These are phyloP conservation scores for Oreochromis aureus DNA, from an alignment of 2,113 vertebrate species.

Conservation along the genomic window DNA sequence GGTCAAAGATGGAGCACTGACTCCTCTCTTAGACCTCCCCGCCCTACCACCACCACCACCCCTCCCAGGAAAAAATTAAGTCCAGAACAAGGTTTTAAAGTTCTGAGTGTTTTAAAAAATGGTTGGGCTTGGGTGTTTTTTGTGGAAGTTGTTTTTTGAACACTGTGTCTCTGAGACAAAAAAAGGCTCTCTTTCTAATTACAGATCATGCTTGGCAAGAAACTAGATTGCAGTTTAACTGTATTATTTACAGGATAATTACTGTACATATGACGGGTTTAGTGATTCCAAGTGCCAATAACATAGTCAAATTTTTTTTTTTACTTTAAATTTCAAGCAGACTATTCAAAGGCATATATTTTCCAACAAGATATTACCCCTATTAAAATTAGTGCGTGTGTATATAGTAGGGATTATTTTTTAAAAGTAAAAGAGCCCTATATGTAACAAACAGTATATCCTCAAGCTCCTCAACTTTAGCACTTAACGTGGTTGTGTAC, in stretches of 20 bases:
- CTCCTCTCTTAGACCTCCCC: slow-evolving; percentile 1
- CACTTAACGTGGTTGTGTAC: slow-evolving; percentile 72
- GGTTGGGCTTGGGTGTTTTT: slow-evolving; percentile 32
- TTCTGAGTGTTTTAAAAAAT: slow-evolving; percentile 16
- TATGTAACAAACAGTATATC: slow-evolving; percentile 64
- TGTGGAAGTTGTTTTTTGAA: slow-evolving; percentile 41
- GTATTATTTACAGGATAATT: slow-evolving; percentile 46
- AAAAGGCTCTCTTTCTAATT: slow-evolving; percentile 42
- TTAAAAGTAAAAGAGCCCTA: slow-evolving; percentile 65
- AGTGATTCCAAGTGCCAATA: slow-evolving; percentile 72
- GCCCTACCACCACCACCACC: not conserved
- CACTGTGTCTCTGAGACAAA: slow-evolving; percentile 53
- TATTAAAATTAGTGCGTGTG: slow-evolving; percentile 39
- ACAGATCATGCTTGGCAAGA: slow-evolving; percentile 39
- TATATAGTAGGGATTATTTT: slow-evolving; percentile 72
- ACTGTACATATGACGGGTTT: slow-evolving; percentile 54
- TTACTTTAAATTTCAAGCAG: slow-evolving; percentile 23
- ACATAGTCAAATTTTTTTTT: slow-evolving; percentile 19
- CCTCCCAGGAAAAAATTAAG: not conserved
- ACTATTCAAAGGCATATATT: slow-evolving; percentile 65
- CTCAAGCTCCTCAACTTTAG: slow-evolving; percentile 62
- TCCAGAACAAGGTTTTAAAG: slow-evolving; percentile 44
- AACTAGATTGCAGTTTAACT: slow-evolving; percentile 51
- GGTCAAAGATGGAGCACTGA: slow-evolving; percentile 39
- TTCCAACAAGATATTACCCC: slow-evolving; percentile 64